Evolutionary conservation across 37 sponge, comb jelly and placozoan genomes (phyloP), one percentile per base, ranked within the genome.

Genomic region (Sycon ciliatum): DNA sequence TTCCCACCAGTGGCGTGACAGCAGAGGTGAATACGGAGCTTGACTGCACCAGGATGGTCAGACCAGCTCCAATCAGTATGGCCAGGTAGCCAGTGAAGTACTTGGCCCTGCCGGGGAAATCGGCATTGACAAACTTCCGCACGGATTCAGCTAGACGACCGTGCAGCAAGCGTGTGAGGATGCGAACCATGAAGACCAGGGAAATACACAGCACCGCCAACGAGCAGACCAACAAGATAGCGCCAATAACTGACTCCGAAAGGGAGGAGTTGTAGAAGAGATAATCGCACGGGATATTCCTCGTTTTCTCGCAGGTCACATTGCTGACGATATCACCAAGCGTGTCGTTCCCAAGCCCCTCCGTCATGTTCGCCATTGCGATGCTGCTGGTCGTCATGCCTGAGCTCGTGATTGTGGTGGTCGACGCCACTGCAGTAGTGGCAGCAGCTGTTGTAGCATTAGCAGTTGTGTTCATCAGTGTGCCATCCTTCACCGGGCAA

Each of bases 1-100:
- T 34, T 4, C 79, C 79, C 20, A 78, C 79, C 6, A 78, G 73
- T 5, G 79, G 79, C 20, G 79, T 78, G 11, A 78, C 18, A 2
- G 79, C 49, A 11, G 79, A 78, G 9, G 79, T 78, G 57, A 78
- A 78, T 3, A 78, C 79, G 31, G 70, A 68, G 54, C 65, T 63
- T 37, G 70, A 68, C 46, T 78, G 79, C 11, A 78, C 72, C 18
- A 78, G 49, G 54, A 78, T 78, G 3, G 79, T 78, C 64, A 78
- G 38, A 6, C 79, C 79, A 13, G 56, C 55, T 6, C 79, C 79
- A 5, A 78, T 57, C 3, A 78, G 32, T n/a, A 78, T 78, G 7
- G 53, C 42, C 2, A 75, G 72, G 13, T 75, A 78, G 70, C 79
- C 79, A n/a, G 79, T 78, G 11, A 78, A 40, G 40, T 42, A 71